Evolutionary conservation across 2,797 vertebrate genomes (phyloP), one percentile per base, ranked within the genome.

Genomic region (Nyctibius grandis): DNA sequence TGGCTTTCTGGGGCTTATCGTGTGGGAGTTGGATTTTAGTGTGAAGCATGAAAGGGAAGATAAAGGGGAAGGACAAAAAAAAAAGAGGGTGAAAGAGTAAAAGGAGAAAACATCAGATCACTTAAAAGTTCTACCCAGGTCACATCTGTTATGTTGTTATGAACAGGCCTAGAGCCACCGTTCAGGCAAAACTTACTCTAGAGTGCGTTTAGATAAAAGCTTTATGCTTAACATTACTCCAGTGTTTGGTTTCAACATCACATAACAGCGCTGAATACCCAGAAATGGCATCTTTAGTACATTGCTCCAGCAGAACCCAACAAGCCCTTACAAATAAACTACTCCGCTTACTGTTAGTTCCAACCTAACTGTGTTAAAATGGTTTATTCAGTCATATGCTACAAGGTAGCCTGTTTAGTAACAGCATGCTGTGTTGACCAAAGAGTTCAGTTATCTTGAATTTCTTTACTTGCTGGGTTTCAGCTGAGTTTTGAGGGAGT

Each of bases 401-500:
- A 74, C 38, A 42, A 90, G 33, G 53, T 33, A 86, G 72, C 6
- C 38, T 42, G 45, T 21, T 80, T 2, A 33, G 17, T 19, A 85
- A 33, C 1, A 2, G 12, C 44, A 56, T 3, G 22, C 5, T 28
- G 9, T 1, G 6, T 9, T 11, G 2, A 75, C 28, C 15, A 44
- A 76, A 57, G 4, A 83, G 70, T 13, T 89, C 45, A 23, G 47
- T 59, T 31, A 15, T 17, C 47, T 51, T 63, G 68, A 67, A 4
- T 22, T 36, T 56, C 42, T 74, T 72, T 18, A 40, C 44, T 36
- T 9, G 1, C 33, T 60, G 36, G 12, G n/a, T 77, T 92, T 80
- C 33, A 44, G 38, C 5, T 42, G 23, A 59, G 20, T 64, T 93
- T 65, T 73, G 38, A 69, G 26, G 5, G 7, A 9, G 25, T 9